These are phyloP conservation scores for Hylyphantes graminicola DNA, from an alignment of 1,140 invertebrate genomes.

Conservation along the genomic window DNA sequence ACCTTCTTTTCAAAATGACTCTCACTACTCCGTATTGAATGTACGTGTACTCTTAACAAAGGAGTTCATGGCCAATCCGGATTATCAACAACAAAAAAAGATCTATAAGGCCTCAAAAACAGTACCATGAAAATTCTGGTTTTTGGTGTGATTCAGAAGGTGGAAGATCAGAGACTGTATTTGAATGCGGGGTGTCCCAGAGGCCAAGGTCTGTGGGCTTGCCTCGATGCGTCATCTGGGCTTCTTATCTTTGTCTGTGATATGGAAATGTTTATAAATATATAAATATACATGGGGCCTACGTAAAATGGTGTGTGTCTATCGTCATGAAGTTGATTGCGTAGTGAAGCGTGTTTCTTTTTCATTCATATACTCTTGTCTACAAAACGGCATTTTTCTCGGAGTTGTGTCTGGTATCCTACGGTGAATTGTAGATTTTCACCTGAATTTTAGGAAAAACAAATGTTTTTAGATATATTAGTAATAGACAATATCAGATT, in stretches of 20 bases:
- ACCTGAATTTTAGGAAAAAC: no score
- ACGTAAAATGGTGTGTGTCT: conserved; percentile 10
- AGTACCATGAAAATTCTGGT: conserved; percentile 29
- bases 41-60: conserved; percentile 23
- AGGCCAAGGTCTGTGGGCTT: conserved; percentile 30
- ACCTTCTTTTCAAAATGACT: conserved; percentile 4
- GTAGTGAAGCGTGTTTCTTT: conserved; percentile 3
- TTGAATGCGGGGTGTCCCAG: conserved; percentile 9
- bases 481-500: no score
- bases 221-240: conserved; percentile 13
- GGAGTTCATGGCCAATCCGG: conserved; percentile 33
- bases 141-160: conserved; percentile 28
- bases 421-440: no score
- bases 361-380: background rate
- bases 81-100: conserved; percentile 4
- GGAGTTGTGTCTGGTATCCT: no score
- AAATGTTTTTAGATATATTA: no score
- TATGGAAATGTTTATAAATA: conserved; percentile 32
- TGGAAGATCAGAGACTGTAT: conserved; percentile 7
- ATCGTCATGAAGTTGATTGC: conserved; percentile 19
- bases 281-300: conserved; percentile 17
- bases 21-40: conserved; percentile 3
- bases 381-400: no score
- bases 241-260: conserved; percentile 5
- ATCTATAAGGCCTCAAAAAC: background rate